Conservation (phyloP, 1,140 invertebrate genomes). For the Listronotus oregonensis region DNA sequence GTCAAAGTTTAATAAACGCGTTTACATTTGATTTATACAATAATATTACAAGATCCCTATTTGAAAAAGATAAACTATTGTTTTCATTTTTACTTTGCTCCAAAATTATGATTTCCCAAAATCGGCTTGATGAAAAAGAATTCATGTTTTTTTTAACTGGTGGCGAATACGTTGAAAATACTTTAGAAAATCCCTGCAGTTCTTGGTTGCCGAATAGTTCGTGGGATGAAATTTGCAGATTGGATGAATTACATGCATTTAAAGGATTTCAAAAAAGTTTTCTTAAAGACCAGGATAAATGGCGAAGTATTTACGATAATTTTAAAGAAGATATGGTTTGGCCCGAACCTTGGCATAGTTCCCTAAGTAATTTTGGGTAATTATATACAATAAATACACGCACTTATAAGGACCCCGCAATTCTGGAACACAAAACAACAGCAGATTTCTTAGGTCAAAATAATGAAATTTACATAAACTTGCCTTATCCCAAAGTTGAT, state of each 20-base stretch:
- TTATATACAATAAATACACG: too few relatives aligned
- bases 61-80: conserved; percentile 93
- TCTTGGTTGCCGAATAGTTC: conserved; percentile 81
- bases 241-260: conserved; percentile 69
- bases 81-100: conserved; percentile 91
- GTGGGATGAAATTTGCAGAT: conserved; percentile 83
- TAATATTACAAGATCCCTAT: conserved; percentile 84
- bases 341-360: conserved; percentile 70
- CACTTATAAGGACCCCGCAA: too few relatives aligned
- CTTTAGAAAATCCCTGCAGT: conserved; percentile 70
- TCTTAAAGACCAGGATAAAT: conserved; percentile 59
- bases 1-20: conserved; percentile 77
- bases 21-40: conserved; percentile 89
- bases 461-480: too few relatives aligned
- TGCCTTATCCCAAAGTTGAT: too few relatives aligned
- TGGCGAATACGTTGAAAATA: conserved; percentile 75
- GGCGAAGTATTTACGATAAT: conserved; percentile 78
- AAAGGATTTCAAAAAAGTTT: conserved; percentile 63
- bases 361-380: conserved; percentile 58
- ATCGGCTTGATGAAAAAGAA: conserved; percentile 73
- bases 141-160: conserved; percentile 84
- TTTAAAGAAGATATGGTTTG: conserved; percentile 62
- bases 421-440: too few relatives aligned
- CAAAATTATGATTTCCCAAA: conserved; percentile 70
- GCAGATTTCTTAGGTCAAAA: too few relatives aligned